A percentile compares a stretch with the other conserved stretches of the same genome.
Conservation (phyloP, 2,113 vertebrate species). For the Anthoscopus minutus region DNA sequence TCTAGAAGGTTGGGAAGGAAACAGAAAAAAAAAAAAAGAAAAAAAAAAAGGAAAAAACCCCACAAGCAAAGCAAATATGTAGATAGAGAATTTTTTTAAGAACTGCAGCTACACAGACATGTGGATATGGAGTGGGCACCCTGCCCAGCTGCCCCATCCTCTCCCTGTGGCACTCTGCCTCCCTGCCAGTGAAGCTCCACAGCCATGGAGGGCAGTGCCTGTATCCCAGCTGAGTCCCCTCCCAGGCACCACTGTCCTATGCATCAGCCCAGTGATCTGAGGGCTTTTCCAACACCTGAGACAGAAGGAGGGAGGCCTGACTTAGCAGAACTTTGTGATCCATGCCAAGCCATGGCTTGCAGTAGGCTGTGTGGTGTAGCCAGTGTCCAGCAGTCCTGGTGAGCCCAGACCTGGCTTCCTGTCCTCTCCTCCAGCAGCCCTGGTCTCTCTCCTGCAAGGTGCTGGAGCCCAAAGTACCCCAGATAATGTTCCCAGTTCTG, state of each 20-base stretch:
- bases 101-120: constrained; percentile 45
- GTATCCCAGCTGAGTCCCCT: background rate
- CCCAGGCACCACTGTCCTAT: background rate
- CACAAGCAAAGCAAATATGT: constrained; percentile 40
- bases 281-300: background rate
- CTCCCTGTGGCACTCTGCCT: background rate
- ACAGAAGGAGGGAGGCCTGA: background rate
- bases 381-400: fast-evolving
- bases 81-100: constrained; percentile 58
- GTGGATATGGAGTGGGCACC: background rate
- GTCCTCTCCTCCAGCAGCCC: background rate
- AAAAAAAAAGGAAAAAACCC: too few relatives aligned
- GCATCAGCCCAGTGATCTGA: fast-evolving
- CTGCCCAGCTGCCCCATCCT: background rate
- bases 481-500: background rate
- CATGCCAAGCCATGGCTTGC: background rate
- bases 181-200: background rate
- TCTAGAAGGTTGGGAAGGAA: background rate
- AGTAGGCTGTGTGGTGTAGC: fast-evolving
- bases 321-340: background rate
- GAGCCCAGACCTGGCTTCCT: background rate
- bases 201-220: background rate
- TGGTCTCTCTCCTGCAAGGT: background rate
- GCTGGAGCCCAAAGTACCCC: background rate
- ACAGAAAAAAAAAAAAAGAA: too few relatives aligned